Conservation (phyloP, 2,888 invertebrate genomes). For the Hyalella azteca region DNA sequence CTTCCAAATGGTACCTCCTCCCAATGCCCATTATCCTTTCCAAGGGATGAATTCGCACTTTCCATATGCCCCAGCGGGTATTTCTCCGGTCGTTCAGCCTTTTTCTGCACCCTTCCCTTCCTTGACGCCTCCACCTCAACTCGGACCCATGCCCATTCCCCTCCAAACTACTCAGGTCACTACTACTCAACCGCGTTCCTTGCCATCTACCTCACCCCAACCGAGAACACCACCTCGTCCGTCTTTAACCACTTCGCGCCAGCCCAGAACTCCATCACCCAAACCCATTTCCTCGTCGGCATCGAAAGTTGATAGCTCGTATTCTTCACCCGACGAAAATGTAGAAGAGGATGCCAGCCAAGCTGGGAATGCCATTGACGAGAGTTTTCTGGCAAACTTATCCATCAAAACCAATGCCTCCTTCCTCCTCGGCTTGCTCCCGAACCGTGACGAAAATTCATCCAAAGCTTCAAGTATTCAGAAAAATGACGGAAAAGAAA, state of each 20-base stretch:
- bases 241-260: neutral
- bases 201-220: neutral
- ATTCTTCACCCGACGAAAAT: neutral
- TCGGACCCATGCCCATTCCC: no score
- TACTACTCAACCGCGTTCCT: neutral
- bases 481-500: neutral
- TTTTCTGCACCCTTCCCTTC: no score
- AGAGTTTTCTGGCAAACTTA: neutral
- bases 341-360: neutral
- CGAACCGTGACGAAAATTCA: neutral
- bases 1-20: no score
- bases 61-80: no score
- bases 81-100: no score
- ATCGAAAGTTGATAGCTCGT: neutral
- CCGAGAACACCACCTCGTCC: neutral
- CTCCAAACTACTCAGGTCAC: no score
- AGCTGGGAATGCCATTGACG: neutral
- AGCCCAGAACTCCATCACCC: neutral
- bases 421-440: neutral
- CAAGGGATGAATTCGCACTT: no score
- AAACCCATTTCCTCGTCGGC: neutral
- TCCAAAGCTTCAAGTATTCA: neutral
- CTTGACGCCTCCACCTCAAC: no score
- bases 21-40: no score
- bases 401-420: slow-evolving; percentile 11